Conservation (phyloP, 2,797 vertebrate species). For the Onychomys torridus region DNA sequence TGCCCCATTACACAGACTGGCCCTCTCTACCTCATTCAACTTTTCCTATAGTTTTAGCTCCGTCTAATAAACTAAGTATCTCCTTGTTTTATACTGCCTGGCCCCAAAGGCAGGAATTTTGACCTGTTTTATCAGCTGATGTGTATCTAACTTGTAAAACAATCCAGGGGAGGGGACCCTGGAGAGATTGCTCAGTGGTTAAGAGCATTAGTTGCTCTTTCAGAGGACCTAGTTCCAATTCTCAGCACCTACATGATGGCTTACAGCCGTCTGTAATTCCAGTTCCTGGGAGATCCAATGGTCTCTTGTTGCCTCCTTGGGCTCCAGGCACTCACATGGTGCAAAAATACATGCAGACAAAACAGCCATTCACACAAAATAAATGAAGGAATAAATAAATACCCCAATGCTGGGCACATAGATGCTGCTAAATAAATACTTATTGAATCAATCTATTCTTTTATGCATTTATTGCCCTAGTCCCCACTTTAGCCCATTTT, state of each 20-base stretch:
- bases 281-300: too few relatives aligned
- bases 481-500: background rate
- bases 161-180: background rate
- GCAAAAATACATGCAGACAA: background rate
- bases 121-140: background rate
- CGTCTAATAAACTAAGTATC: background rate
- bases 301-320: background rate
- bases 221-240: background rate
- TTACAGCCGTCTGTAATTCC: background rate
- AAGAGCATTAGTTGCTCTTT: background rate
- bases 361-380: background rate
- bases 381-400: background rate
- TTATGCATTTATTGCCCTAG: background rate
- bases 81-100: background rate
- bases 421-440: slow-evolving; percentile 29
- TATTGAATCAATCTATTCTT: background rate
- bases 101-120: background rate
- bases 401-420: background rate
- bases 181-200: background rate
- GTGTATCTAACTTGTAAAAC: background rate
- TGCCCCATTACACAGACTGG: background rate
- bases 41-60: background rate
- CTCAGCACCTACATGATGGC: background rate
- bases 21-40: background rate
- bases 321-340: background rate